Base-by-base conservation (phyloP, 2,888 invertebrate species). In the Agrotis ipsilon region DNA sequence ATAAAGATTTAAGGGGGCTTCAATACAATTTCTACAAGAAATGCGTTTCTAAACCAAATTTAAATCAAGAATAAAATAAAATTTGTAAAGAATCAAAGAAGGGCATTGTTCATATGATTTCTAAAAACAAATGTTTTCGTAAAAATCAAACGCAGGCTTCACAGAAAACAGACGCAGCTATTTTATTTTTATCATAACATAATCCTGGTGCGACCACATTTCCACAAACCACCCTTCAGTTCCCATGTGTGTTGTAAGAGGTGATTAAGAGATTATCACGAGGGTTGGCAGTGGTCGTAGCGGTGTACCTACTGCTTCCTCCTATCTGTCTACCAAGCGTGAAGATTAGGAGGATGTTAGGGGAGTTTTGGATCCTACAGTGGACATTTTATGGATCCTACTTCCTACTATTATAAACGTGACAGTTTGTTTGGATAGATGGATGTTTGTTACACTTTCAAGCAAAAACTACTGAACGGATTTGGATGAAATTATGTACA, bases 241-340 rank as follows among this genome's bases (percentile, higher is more conserved):
- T 81, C 77, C 60, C 71, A 70, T 61, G 54, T 83, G 54, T 60
- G 52, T 68, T 48, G 75, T 74, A 69, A 77, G 70, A 77, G 69
- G 75, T 68, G 72, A 81, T 82, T 78, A 82, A 67, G 60, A 64
- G 78, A 81, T 68, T 81, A 80, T 48, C 49, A 60, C 45, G 65
- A 68, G 81, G 78, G 73, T 67, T 71, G 68, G 18, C 24, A 19
- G 64, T 66, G 74, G 55, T 24, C 49, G 65, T 60, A 21, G 46
- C 59, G 6, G 45, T 59, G 49, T 65, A 64, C 51, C 54, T 69
- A 62, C 63, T 59, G 58, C 60, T 48, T 16, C 46, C 49, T 39
- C n/a, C 32, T 32, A 68, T 48, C 46, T 49, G 45, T 21, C 54
- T 55, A 13, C 64, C 27, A 58, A 62, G 76, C 65, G 76, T 78